A percentile compares a stretch with the other conserved stretches of the same genome.
These are phyloP conservation scores for Chamaetylas fuelleborni DNA, from an alignment of 2,113 vertebrate species.

Conservation along the genomic window DNA sequence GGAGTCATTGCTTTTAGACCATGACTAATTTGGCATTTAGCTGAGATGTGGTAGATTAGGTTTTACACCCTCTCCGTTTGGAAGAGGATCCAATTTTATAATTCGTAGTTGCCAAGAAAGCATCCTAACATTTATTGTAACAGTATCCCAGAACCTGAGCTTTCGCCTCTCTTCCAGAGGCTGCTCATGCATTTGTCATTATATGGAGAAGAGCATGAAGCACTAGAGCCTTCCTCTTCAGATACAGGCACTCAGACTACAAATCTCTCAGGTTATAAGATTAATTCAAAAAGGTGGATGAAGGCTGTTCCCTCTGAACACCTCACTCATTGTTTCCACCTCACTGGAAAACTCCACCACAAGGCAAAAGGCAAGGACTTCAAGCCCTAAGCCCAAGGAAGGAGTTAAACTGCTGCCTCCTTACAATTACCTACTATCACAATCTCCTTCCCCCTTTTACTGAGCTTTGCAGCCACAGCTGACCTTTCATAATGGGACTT, in stretches of 20 bases:
- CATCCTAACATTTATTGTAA: background rate
- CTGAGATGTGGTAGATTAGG: background rate
- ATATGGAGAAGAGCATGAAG: background rate
- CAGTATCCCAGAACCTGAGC: background rate
- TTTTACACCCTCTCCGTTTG: background rate
- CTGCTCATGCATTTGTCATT: background rate
- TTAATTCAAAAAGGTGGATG: background rate
- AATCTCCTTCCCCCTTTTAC: background rate
- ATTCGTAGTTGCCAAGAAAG: background rate
- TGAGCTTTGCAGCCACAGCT: background rate
- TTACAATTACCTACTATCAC: background rate
- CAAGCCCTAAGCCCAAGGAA: background rate
- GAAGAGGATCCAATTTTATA: background rate
- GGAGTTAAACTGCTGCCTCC: background rate
- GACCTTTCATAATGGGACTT: background rate
- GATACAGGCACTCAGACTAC: background rate
- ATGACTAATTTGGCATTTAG: background rate
- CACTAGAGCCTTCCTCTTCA: background rate
- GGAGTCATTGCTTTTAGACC: background rate
- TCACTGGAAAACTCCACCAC: background rate
- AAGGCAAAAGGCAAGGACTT: rapidly evolving
- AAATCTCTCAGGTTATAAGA: background rate
- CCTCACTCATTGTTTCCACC: background rate
- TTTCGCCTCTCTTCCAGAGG: background rate
- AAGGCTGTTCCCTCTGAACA: background rate